Conservation (phyloP, 2,797 vertebrate genomes). For the Ctenosaura bakeri region DNA sequence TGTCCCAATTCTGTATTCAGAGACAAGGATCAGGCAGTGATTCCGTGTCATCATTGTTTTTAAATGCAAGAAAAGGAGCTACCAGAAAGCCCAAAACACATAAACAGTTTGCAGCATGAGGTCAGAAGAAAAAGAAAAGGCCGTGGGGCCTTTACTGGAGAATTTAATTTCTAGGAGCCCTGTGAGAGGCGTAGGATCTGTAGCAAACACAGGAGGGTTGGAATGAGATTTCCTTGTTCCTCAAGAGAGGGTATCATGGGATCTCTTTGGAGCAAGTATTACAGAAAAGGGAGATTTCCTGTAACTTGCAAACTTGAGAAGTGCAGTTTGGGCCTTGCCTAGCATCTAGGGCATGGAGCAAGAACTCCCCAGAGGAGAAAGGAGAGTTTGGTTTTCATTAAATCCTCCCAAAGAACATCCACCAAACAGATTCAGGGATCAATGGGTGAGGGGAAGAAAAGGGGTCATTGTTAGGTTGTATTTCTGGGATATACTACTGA, state of each 20-base stretch:
- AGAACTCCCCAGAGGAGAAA: not conserved
- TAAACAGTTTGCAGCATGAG: conserved; percentile 8
- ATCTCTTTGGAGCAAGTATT: conserved; percentile 72
- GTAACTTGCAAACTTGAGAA: not conserved
- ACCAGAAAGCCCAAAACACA: conserved; percentile 11
- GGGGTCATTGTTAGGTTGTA: not conserved
- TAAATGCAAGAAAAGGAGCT: conserved; percentile 10
- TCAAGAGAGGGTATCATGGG: not conserved
- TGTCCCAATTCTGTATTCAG: conserved; percentile 1
- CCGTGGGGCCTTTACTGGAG: not conserved
- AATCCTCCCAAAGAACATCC: not conserved
- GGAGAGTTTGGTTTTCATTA: not conserved
- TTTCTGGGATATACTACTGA: not conserved
- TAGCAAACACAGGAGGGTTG: not conserved
- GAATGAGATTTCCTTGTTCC: not conserved
- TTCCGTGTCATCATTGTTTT: not conserved
- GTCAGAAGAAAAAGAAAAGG: not conserved
- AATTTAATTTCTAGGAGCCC: not conserved
- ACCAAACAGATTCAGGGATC: not conserved
- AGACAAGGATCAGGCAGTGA: conserved; percentile 32
- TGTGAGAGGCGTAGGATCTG: not conserved
- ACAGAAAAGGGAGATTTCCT: conserved; percentile 70
- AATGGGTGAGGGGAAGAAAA: not conserved
- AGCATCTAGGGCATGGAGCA: not conserved
- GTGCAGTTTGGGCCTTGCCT: not conserved